These are phyloP conservation scores for Phalacrocorax pelagicus DNA, from an alignment of 2,113 vertebrate species.

Conservation along the genomic window DNA sequence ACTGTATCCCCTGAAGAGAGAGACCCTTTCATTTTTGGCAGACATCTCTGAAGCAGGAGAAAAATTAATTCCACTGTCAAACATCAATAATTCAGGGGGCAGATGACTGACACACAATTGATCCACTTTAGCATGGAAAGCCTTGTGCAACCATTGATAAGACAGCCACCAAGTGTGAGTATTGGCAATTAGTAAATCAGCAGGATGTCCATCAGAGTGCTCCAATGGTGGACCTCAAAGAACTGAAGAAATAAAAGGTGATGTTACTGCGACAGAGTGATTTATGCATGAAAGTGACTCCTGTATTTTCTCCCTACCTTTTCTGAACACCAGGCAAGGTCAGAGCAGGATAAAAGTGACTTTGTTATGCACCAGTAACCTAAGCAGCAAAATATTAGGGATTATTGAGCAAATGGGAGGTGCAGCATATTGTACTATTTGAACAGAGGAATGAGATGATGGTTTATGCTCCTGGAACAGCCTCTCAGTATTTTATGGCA, in stretches of 20 bases:
- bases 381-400: neutral
- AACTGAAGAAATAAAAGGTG: neutral
- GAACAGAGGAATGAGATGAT: neutral
- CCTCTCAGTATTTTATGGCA: neutral
- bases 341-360: neutral
- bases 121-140: neutral
- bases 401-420: neutral
- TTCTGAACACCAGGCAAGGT: neutral
- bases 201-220: neutral
- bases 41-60: neutral
- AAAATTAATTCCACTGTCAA: neutral
- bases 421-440: neutral
- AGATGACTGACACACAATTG: neutral
- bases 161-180: neutral
- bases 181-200: neutral
- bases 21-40: neutral
- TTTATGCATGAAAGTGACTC: neutral
- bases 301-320: neutral
- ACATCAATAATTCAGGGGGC: neutral
- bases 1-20: neutral
- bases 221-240: neutral
- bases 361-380: neutral
- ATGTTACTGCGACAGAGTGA: neutral
- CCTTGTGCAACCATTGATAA: neutral
- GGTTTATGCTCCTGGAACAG: neutral